Percentiles rank a stretch among this genome's conserved stretches.
These are phyloP conservation scores for Python bivittatus DNA, from an alignment of 2,113 vertebrate species.

Conservation along the genomic window DNA sequence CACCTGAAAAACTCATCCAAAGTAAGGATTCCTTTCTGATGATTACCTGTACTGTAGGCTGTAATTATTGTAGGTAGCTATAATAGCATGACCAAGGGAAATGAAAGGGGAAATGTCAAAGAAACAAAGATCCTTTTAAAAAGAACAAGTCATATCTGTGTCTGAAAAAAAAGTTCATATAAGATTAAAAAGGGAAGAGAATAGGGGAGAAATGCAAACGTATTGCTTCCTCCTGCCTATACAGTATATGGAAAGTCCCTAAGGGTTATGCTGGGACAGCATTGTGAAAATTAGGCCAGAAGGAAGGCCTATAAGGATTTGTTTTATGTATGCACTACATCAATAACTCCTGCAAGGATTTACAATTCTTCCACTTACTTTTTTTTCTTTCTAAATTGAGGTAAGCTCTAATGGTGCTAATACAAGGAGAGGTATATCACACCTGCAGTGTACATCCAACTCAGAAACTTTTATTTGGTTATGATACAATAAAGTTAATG, in stretches of 20 bases:
- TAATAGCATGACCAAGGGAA: neutral
- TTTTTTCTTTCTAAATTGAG: neutral
- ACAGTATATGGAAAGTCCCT: neutral
- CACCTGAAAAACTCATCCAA: neutral
- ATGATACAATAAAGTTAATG: too few species aligned
- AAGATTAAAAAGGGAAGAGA: neutral
- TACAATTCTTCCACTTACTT: neutral
- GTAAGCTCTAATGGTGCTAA: neutral
- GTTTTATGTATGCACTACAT: neutral
- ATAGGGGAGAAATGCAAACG: neutral
- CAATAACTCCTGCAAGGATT: neutral
- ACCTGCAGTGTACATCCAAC: neutral
- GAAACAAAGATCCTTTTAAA: conserved; percentile 17
- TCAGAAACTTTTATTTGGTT: neutral
- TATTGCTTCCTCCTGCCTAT: neutral
- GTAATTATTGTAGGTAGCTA: neutral
- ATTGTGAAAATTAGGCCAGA: neutral
- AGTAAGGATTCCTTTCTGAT: conserved; percentile 3
- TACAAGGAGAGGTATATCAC: neutral
- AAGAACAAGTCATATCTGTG: neutral
- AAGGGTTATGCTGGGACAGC: neutral
- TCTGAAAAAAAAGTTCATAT: neutral
- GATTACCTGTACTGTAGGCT: neutral
- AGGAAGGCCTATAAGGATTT: neutral
- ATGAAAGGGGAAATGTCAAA: neutral